Percentiles rank a stretch among this genome's conserved stretches.
phyloP scores from a whole-genome alignment of 2,888 invertebrate genomes.

The Chydorus sphaericus region DNA sequence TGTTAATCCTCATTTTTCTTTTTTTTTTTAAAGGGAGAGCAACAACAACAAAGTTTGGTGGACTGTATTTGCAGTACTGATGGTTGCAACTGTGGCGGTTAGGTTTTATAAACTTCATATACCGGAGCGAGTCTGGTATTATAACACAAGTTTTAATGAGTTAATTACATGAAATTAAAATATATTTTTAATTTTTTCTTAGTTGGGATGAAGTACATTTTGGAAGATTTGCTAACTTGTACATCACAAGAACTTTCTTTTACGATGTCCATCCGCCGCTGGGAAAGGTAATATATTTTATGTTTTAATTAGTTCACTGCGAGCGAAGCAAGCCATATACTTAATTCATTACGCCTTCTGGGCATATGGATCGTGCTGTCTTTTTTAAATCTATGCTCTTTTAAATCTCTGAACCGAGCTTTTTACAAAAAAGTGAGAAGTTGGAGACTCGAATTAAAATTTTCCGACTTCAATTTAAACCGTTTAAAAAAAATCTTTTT shows the following conservation, averaged over 20 bases:
- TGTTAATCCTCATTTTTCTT: background rate
- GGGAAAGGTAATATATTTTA: conserved; percentile 62
- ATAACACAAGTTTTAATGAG: conserved; percentile 17
- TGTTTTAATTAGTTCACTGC: no score
- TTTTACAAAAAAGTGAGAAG: no score
- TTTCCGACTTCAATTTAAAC: no score
- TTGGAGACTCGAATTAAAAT: no score
- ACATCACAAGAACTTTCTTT: conserved; percentile 91
- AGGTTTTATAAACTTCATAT: conserved; percentile 78
- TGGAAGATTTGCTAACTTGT: conserved; percentile 98
- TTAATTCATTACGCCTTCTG: no score
- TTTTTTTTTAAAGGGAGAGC: background rate
- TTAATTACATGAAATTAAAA: background rate
- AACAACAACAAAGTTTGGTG: conserved; percentile 37
- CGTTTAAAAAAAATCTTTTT: no score
- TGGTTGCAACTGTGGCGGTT: conserved; percentile 51
- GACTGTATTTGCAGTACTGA: conserved; percentile 46
- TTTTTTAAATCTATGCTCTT: no score
- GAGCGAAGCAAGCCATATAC: no score
- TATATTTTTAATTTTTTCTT: conserved; percentile 1
- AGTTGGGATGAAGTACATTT: conserved; percentile 95
- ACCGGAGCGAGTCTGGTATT: conserved; percentile 88
- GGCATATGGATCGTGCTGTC: no score
- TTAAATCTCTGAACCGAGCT: no score
- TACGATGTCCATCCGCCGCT: conserved; percentile 96